Percentiles rank a stretch among this genome's conserved stretches.
These are phyloP conservation scores for Hippoglossus hippoglossus DNA, from an alignment of 2,797 vertebrate species.

Conservation along the genomic window DNA sequence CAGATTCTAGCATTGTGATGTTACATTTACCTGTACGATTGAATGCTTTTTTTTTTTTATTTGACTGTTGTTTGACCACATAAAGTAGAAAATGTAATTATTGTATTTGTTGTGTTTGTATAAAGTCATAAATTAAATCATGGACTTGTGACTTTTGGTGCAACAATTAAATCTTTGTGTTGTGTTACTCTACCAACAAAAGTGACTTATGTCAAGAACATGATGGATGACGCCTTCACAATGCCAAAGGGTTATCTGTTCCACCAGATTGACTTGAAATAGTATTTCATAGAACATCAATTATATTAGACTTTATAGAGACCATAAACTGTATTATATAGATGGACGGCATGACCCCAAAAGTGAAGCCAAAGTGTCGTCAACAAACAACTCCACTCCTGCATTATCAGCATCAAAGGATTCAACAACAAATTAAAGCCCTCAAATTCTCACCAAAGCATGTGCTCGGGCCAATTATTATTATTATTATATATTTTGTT, in stretches of 20 bases:
- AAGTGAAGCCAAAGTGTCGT: too few species aligned
- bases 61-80: slow-evolving; percentile 37
- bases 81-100: not conserved
- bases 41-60: slow-evolving; percentile 2
- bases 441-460: too few species aligned
- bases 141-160: slow-evolving; percentile 2
- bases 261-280: too few species aligned
- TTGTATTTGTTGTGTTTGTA: slow-evolving; percentile 29
- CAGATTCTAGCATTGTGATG: slow-evolving; percentile 17
- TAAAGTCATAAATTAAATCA: not conserved
- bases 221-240: not conserved
- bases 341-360: too few species aligned
- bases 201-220: not conserved
- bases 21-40: slow-evolving; percentile 25
- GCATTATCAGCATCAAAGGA: too few species aligned
- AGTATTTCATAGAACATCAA: not conserved
- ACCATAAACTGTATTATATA: too few species aligned
- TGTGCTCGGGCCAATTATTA: too few species aligned
- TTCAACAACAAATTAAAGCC: too few species aligned
- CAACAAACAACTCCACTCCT: too few species aligned
- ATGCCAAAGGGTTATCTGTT: too few species aligned
- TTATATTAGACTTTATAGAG: not conserved
- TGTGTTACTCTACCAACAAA: not conserved
- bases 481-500: too few species aligned
- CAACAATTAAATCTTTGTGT: not conserved